Evolutionary conservation across 2,797 vertebrate species (phyloP).

Genomic region (Neosilurus mollespiculum): DNA sequence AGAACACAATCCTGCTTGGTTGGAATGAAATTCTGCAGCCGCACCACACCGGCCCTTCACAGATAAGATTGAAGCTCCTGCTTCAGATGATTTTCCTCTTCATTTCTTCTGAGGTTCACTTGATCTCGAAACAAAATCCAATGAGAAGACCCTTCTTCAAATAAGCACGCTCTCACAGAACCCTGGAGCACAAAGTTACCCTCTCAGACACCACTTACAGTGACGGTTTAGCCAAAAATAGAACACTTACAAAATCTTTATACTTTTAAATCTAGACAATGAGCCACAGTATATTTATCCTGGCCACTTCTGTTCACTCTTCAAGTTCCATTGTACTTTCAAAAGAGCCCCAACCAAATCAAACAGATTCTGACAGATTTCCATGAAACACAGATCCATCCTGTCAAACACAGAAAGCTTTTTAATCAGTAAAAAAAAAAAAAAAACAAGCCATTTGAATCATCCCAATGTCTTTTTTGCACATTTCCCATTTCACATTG

Average conservation of each 20-base stretch:
- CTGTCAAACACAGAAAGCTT: conserved; percentile 31
- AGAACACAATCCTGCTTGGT: not conserved
- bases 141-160: too few species aligned
- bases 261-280: not conserved
- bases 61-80: not conserved
- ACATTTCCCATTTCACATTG: conserved; percentile 14
- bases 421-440: not conserved
- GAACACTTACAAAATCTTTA: not conserved
- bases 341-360: conserved; percentile 33
- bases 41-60: not conserved
- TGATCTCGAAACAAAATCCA: not conserved
- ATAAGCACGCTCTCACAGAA: too few species aligned
- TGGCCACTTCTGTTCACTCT: not conserved
- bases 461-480: conserved; percentile 1
- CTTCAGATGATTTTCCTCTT: not conserved
- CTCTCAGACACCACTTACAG: not conserved
- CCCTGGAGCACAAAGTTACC: too few species aligned
- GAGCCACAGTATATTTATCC: not conserved
- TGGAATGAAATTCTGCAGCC: not conserved
- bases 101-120: not conserved
- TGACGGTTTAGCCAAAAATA: not conserved
- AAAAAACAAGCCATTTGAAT: conserved; percentile 6
- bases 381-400: conserved; percentile 24
- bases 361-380: conserved; percentile 36
- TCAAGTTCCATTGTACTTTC: not conserved